Evolutionary conservation across 2,888 invertebrate genomes (phyloP), one percentile per base, ranked within the genome.

Genomic region (Phaonia tiefii): DNA sequence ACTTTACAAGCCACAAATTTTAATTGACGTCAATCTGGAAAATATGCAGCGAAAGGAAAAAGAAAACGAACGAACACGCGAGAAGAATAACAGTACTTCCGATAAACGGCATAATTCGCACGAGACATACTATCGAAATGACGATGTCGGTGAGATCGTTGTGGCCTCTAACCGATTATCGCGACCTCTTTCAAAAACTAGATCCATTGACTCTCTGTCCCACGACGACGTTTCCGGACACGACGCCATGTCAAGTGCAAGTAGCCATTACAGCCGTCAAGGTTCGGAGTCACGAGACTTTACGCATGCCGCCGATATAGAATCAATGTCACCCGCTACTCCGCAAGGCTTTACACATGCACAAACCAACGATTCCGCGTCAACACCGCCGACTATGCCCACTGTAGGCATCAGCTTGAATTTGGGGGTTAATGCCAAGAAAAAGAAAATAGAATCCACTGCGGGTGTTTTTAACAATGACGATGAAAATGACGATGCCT

Each of bases 401-500:
- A 87, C 88, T 80, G 89, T 91, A 17, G 86, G 90, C 46, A 91
- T 92, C 83, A 92, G 92, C 78, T 86, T 91, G 67, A 91, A 89
- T 76, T 89, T 92, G 79, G 89, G 89, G 74, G 89, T 86, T 54
- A 90, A 88, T 83, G 88, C 89, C 74, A 91, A 91, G 85, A 92
- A 92, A 82, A 94, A 95, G 86, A 96, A 95, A 91, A 96, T 95
- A 89, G 92, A 96, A 80, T 95, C 95, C 84, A 94, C 97, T 0
- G 75, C 81, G 10, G 94, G 95, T 84, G 96, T 97, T 2, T 97
- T 97, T 88, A 96, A 96, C 90, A 95, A 95, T 78, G 96, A 96
- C 85, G 96, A 96, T 85, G 95, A 95, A 84, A 93, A 92, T 82
- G 94, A 94, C 75, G 92, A 91, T 79, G 87, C 90, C 60, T 91